These are phyloP conservation scores for Ctenomys sociabilis DNA, from an alignment of 2,113 vertebrate genomes.

Conservation along the genomic window DNA sequence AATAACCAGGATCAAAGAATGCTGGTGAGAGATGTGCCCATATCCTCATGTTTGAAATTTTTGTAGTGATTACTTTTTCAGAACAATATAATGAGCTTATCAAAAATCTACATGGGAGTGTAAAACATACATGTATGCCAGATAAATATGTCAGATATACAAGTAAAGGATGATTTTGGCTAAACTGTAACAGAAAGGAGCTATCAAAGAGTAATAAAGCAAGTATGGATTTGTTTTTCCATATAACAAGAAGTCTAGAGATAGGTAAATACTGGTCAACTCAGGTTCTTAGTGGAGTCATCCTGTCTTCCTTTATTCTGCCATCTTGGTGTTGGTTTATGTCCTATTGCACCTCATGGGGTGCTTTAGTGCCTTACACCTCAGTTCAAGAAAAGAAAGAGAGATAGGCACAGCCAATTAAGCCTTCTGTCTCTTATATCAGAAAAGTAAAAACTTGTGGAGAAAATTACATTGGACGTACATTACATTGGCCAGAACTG, in stretches of 20 bases:
- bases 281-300: background rate
- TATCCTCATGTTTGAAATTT: constrained; percentile 18
- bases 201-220: background rate
- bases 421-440: background rate
- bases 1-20: background rate
- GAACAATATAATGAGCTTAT: background rate
- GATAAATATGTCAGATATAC: background rate
- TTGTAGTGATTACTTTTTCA: background rate
- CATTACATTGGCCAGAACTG: background rate
- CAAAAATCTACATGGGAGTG: background rate
- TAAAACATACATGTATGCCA: background rate
- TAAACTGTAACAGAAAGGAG: background rate
- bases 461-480: background rate
- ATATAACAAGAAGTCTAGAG: background rate
- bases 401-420: background rate
- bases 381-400: background rate
- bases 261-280: background rate
- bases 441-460: background rate
- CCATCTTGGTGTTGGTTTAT: background rate
- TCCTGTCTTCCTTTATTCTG: background rate
- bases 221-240: background rate
- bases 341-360: too few species aligned
- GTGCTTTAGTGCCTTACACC: background rate
- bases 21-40: background rate
- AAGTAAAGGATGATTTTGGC: constrained; percentile 27